Conservation (phyloP, 1,140 invertebrate genomes). For the Caenorhabditis inopinata region DNA sequence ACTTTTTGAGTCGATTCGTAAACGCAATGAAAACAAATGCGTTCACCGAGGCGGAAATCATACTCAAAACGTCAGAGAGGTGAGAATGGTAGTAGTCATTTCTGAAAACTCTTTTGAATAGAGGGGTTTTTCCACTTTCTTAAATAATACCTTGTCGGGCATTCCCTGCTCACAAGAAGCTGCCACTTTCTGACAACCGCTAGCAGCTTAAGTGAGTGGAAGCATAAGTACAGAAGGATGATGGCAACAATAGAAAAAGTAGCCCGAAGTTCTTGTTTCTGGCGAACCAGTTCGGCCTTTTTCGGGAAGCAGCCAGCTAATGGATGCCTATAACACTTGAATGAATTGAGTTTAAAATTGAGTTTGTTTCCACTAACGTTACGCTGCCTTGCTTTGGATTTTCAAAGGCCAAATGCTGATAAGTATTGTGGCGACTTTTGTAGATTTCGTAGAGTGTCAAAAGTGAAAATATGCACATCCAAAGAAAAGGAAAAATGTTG, state of each 20-base stretch:
- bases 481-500: conserved; percentile 63
- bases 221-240: conserved; percentile 61
- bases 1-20: conserved; percentile 59
- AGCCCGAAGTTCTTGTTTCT: conserved; percentile 62
- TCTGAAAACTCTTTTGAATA: conserved; percentile 48
- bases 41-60: conserved; percentile 64
- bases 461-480: conserved; percentile 62
- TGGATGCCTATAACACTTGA: conserved; percentile 51
- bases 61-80: conserved; percentile 59
- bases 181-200: conserved; percentile 64
- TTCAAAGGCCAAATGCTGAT: conserved; percentile 60
- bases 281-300: conserved; percentile 52
- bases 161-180: conserved; percentile 56
- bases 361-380: conserved; percentile 44
- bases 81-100: conserved; percentile 63
- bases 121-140: background rate
- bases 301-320: conserved; percentile 50
- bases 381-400: conserved; percentile 37
- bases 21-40: conserved; percentile 66
- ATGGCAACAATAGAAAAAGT: conserved; percentile 64
- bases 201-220: conserved; percentile 62
- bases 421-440: conserved; percentile 63
- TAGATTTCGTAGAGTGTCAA: conserved; percentile 61
- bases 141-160: conserved; percentile 61
- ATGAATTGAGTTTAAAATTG: background rate